A percentile compares a stretch with the other conserved stretches of the same genome.
These are phyloP conservation scores for Oncorhynchus keta DNA, from an alignment of 2,113 vertebrate genomes.

Conservation along the genomic window DNA sequence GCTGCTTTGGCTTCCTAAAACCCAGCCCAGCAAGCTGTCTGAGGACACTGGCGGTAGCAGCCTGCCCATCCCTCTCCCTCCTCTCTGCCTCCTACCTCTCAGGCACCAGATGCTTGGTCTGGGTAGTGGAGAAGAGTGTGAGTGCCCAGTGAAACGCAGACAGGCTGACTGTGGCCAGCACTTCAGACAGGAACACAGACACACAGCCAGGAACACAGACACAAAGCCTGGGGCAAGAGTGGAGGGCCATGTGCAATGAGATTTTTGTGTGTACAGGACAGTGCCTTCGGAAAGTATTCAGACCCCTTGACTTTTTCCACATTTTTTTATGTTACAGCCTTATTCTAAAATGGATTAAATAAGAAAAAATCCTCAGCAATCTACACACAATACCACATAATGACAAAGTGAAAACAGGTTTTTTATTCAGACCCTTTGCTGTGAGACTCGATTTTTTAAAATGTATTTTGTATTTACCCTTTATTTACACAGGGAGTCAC, in stretches of 20 bases:
- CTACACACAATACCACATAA: no score
- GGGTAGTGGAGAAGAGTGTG: neutral
- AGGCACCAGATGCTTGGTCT: slow-evolving; percentile 2
- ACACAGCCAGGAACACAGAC: neutral
- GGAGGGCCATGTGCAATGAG: neutral
- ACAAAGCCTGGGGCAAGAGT: slow-evolving; percentile 6
- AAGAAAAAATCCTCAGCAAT: no score
- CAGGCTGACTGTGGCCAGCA: slow-evolving; percentile 14
- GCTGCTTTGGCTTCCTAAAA: neutral
- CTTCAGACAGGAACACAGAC: slow-evolving; percentile 8
- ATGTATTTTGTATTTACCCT: no score
- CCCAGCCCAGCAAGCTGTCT: neutral
- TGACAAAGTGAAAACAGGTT: no score
- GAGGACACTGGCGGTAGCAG: neutral
- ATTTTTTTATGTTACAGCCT: no score
- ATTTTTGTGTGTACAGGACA: neutral
- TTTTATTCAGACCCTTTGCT: no score
- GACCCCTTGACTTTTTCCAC: no score
- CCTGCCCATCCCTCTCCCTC: neutral
- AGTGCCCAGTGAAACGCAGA: slow-evolving; percentile 1
- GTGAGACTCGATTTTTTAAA: no score
- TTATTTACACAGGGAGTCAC: no score
- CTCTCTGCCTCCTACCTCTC: neutral
- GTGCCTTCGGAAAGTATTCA: no score
- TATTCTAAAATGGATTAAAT: no score